phyloP scores from a whole-genome alignment of 2,888 invertebrate genomes.

The Xanthostigma xanthostigma region DNA sequence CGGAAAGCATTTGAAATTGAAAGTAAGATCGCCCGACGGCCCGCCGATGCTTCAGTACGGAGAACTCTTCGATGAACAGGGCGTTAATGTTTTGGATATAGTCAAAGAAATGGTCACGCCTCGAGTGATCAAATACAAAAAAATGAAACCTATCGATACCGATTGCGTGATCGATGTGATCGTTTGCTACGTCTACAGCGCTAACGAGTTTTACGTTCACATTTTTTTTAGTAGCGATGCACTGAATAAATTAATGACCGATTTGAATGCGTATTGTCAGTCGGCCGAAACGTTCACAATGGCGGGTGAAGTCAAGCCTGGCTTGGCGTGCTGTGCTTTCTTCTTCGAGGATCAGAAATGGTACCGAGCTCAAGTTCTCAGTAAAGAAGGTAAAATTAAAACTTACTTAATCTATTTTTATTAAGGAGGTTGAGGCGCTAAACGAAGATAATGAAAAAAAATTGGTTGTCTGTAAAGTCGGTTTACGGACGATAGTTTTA shows the following conservation, averaged over 20 bases:
- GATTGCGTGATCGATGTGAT: conserved; percentile 32
- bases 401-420: no score
- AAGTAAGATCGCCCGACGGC: conserved; percentile 51
- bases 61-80: conserved; percentile 43
- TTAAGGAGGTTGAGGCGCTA: no score
- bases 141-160: conserved; percentile 23
- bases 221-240: conserved; percentile 41
- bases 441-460: no score
- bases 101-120: conserved; percentile 24
- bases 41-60: conserved; percentile 62
- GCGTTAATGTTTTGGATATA: conserved; percentile 41
- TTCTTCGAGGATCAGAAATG: conserved; percentile 70
- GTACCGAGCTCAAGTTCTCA: conserved; percentile 74
- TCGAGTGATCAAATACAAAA: conserved; percentile 12
- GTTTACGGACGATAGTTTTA: no score
- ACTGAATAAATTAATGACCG: conserved; percentile 50
- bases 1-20: conserved; percentile 45
- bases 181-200: conserved; percentile 52
- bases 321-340: conserved; percentile 61
- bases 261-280: conserved; percentile 42
- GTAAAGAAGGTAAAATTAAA: conserved; percentile 25
- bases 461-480: no score
- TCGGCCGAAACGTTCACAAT: conserved; percentile 19
- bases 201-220: conserved; percentile 60
- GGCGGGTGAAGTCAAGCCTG: conserved; percentile 33